Evolutionary conservation across 2,797 vertebrate genomes (phyloP).

Genomic region (Gouania willdenowi): DNA sequence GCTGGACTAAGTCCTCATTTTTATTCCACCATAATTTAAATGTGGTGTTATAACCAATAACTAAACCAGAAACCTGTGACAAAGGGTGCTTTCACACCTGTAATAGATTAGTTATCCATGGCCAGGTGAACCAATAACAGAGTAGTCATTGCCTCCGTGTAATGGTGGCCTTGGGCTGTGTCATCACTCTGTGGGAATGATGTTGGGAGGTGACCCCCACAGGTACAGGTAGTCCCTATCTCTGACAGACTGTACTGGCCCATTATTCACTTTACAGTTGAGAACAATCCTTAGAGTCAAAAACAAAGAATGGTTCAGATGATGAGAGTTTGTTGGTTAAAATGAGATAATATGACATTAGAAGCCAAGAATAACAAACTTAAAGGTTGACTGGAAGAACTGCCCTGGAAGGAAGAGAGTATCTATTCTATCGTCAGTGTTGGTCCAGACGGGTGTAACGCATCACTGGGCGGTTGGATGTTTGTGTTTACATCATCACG

Average conservation of each 20-base stretch:
- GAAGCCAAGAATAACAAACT: neutral
- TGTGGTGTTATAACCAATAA: no score
- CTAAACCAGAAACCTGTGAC: no score
- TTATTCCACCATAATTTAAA: no score
- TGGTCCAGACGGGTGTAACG: constrained; percentile 24
- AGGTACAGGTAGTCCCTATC: constrained; percentile 25
- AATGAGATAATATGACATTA: neutral
- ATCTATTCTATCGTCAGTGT: neutral
- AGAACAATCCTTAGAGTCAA: constrained; percentile 7
- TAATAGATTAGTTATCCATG: no score
- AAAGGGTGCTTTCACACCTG: no score
- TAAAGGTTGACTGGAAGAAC: neutral
- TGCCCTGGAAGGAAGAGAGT: neutral
- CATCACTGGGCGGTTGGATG: constrained; percentile 8
- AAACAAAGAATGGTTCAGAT: constrained; percentile 1
- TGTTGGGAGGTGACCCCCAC: constrained; percentile 38
- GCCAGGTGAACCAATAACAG: no score
- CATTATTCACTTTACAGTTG: constrained; percentile 27
- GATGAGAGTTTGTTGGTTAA: neutral
- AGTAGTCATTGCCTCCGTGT: constrained; percentile 40
- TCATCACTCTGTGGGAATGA: constrained; percentile 43
- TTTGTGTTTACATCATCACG: constrained; percentile 30
- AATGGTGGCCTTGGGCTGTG: constrained; percentile 44
- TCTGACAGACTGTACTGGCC: constrained; percentile 35
- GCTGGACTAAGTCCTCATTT: no score